phyloP scores from a whole-genome alignment of 2,888 invertebrate genomes.

The Ochropleura plecta region DNA sequence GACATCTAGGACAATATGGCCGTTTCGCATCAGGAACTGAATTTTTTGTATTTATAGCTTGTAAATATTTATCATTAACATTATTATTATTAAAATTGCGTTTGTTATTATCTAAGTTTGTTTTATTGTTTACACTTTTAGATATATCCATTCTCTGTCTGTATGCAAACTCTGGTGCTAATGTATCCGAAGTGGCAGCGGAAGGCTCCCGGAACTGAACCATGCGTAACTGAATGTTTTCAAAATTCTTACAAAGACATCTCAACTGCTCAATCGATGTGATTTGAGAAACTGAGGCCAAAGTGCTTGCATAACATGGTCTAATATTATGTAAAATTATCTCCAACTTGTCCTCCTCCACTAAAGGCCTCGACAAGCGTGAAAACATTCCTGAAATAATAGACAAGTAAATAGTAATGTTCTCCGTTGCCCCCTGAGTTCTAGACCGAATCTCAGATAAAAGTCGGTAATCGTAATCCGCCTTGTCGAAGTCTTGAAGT shows the following conservation, averaged over 20 bases:
- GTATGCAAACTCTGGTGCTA: conserved; percentile 1
- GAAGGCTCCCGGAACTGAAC: neutral
- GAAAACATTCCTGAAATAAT: neutral
- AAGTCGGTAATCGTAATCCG: neutral
- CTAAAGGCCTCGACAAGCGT: neutral
- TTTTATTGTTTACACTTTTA: neutral
- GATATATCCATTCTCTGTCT: neutral
- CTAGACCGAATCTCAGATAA: neutral
- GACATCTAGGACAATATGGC: no score
- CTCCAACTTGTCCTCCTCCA: neutral
- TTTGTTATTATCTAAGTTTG: neutral
- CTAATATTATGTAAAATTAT: neutral
- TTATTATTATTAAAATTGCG: neutral
- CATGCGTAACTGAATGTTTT: neutral
- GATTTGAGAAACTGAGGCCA: neutral
- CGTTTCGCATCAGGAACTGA: no score
- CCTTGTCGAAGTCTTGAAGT: neutral
- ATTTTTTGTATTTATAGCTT: neutral
- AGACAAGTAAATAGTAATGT: neutral
- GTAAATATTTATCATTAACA: conserved; percentile 4
- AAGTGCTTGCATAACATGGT: neutral
- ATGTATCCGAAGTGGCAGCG: neutral
- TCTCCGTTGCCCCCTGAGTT: neutral
- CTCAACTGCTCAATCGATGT: neutral
- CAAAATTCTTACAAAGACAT: neutral